Base-by-base conservation (phyloP, 2,888 invertebrate genomes). In the Stenodema calcarata region DNA sequence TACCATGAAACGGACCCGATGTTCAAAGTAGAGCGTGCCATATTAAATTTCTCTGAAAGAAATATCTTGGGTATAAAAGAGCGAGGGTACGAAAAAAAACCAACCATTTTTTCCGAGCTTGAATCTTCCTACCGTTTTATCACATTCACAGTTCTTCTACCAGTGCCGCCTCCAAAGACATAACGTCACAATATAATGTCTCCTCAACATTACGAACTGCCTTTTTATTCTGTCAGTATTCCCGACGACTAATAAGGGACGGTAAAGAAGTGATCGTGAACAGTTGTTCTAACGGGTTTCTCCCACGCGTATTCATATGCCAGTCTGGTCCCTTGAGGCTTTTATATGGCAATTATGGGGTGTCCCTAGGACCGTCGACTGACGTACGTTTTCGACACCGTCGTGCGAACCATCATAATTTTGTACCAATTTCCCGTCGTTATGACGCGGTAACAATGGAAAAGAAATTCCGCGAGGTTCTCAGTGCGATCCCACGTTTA, bases 301-400 rank as follows among this genome's bases (percentile, higher is more conserved):
- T 70, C 70, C 70, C 70, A 70, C 70, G 70, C 70, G 70, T 28
- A 70, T 70, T 70, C 70, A 70, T 70, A 70, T 70, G 35, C 70
- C 27, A n/a, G 11, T n/a, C 70, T 70, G 70, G 30, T 28, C 70
- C 70, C 70, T 54, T 54, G 54, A 18, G 28, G 70, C 28, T 70
- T 70, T 12, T 70, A 30, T 28, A n/a, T 18, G 14, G 18, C 70
- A 70, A 35, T 70, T 70, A 70, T 70, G 69, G 28, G 69, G 35
- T 28, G 9, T 28, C 30, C 28, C 16, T 28, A 7, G 12, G 7
- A 0, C 28, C 16, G 6, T 54, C 11, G 50, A 50, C 50, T 54
- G 14, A 16, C 54, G 18, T 18, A 54, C 54, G 54, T n/a, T 54
- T 54, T 54, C 54, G 54, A 54, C 54, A 54, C 54, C 18, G 54